Conservation (phyloP, 2,113 vertebrate genomes). For the Pithys albifrons region DNA sequence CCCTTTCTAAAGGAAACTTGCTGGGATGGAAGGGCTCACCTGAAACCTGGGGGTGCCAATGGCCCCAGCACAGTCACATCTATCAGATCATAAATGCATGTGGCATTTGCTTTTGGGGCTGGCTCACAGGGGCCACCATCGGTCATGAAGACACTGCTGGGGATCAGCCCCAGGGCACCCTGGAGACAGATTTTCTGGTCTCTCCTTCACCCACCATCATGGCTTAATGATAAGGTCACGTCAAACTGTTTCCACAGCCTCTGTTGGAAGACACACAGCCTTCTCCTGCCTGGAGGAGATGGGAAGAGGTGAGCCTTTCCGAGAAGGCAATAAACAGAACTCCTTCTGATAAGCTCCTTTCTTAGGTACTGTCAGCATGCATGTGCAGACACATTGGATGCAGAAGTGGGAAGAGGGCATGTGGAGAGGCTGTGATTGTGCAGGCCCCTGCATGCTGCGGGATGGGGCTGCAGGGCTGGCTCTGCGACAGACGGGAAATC, state of each 20-base stretch:
- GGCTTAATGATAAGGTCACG: rapidly evolving
- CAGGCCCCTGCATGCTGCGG: rapidly evolving
- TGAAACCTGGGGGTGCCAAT: rapidly evolving
- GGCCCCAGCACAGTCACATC: not conserved
- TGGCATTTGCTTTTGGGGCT: not conserved
- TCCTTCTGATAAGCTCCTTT: not conserved
- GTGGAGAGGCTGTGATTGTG: not conserved
- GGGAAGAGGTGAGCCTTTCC: not conserved
- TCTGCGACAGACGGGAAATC: not conserved
- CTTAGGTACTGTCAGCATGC: not conserved
- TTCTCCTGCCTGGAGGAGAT: not conserved
- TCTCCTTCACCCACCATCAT: not conserved
- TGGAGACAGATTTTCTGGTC: not conserved
- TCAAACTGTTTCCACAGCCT: not conserved
- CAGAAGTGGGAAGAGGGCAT: not conserved
- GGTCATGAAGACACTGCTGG: not conserved
- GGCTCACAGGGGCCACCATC: rapidly evolving
- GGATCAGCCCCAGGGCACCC: not conserved
- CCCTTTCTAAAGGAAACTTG: not conserved
- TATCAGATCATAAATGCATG: rapidly evolving
- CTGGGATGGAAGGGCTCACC: not conserved
- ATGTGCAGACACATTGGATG: not conserved
- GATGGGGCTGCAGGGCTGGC: not conserved
- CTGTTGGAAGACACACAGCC: not conserved
- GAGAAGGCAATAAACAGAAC: not conserved